phyloP scores from a whole-genome alignment of 2,888 invertebrate species.

The Coenonympha glycerion region DNA sequence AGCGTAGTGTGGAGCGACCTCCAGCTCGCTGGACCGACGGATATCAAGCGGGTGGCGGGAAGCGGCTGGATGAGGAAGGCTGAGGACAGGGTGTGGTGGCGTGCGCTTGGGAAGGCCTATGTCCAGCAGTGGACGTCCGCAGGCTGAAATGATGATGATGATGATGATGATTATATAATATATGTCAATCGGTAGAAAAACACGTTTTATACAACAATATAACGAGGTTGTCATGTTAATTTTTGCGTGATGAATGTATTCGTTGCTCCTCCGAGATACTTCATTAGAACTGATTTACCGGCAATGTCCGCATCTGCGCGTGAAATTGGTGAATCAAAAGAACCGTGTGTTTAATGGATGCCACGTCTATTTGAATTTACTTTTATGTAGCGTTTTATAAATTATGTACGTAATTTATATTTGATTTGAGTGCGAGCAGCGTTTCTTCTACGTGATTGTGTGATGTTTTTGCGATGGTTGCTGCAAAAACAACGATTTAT shows the following conservation, averaged over 20 bases:
- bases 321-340: constrained; percentile 21
- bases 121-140: too few relatives aligned
- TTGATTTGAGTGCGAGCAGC: too few relatives aligned
- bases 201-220: constrained; percentile 13
- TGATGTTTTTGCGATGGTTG: too few relatives aligned
- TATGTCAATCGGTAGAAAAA: constrained; percentile 19
- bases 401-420: too few relatives aligned
- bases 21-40: too few relatives aligned
- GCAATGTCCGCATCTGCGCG: constrained; percentile 16
- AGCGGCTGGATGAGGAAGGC: too few relatives aligned
- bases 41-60: too few relatives aligned
- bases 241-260: constrained; percentile 20
- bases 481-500: too few relatives aligned
- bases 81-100: too few relatives aligned
- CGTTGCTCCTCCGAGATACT: constrained; percentile 11
- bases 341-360: constrained; percentile 12
- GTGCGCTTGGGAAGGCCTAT: too few relatives aligned
- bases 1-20: too few relatives aligned
- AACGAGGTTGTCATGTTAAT: constrained; percentile 17
- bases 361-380: background rate
- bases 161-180: background rate
- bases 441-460: background rate
- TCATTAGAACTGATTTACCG: constrained; percentile 23
- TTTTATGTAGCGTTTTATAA: background rate
- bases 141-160: too few relatives aligned